Percentiles rank a stretch among this genome's conserved stretches.
phyloP scores from a whole-genome alignment of 2,888 invertebrate species.

The Caenorhabditis sulstoni region DNA sequence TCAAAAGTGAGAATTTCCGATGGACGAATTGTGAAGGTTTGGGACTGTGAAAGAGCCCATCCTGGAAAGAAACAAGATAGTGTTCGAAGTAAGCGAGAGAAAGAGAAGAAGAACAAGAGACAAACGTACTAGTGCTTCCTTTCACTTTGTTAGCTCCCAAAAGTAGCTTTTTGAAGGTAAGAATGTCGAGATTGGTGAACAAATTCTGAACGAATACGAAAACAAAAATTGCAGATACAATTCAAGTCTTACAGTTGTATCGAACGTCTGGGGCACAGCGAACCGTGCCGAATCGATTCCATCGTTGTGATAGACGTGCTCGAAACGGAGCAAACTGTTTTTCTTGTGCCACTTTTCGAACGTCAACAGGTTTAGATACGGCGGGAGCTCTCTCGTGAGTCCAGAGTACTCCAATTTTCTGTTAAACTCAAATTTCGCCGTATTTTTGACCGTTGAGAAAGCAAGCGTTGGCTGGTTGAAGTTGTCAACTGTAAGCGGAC shows the following conservation, averaged over 20 bases:
- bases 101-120: too few relatives aligned
- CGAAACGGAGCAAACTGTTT: constrained; percentile 81
- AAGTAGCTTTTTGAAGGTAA: constrained; percentile 50
- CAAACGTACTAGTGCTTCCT: constrained; percentile 3
- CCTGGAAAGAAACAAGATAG: neutral
- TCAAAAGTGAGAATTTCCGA: constrained; percentile 67
- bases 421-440: constrained; percentile 41
- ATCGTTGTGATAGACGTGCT: constrained; percentile 81
- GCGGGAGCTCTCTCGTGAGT: constrained; percentile 67
- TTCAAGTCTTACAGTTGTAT: constrained; percentile 79
- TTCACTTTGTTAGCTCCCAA: constrained; percentile 60
- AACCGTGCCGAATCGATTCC: constrained; percentile 73
- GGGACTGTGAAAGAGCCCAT: neutral
- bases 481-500: constrained; percentile 69
- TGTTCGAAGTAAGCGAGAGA: neutral
- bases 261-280: constrained; percentile 80
- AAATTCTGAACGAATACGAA: constrained; percentile 52
- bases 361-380: constrained; percentile 81
- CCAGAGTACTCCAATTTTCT: constrained; percentile 64
- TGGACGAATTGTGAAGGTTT: constrained; percentile 53
- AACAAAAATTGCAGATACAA: neutral
- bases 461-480: constrained; percentile 75
- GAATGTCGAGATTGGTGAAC: constrained; percentile 62
- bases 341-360: constrained; percentile 80
- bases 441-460: constrained; percentile 59